Evolutionary conservation across 2,888 invertebrate genomes (phyloP).

Genomic region (Eulithis testata): DNA sequence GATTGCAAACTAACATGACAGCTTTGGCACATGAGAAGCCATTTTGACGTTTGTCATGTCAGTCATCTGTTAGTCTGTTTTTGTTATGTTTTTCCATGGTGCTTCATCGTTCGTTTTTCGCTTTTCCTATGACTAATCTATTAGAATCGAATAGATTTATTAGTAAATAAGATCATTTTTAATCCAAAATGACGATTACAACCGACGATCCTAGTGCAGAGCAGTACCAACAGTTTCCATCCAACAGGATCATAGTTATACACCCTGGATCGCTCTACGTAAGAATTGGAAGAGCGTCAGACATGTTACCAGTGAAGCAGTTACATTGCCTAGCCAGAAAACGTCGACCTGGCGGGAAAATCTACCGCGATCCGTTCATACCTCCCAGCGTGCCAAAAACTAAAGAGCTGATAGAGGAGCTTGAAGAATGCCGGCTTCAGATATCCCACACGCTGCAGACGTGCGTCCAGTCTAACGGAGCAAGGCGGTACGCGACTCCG

Average conservation of each 20-base stretch:
- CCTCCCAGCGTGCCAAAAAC: slow-evolving; percentile 87
- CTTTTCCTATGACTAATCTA: too few species aligned
- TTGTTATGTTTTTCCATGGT: too few species aligned
- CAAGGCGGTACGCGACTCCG: slow-evolving; percentile 92
- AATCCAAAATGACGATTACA: background rate
- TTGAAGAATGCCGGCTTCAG: slow-evolving; percentile 93
- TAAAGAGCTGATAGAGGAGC: slow-evolving; percentile 89
- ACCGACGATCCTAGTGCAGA: slow-evolving; percentile 66
- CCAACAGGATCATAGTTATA: slow-evolving; percentile 95
- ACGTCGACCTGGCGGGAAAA: slow-evolving; percentile 81
- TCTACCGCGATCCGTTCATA: slow-evolving; percentile 86
- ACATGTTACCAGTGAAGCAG: slow-evolving; percentile 92
- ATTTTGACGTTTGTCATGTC: too few species aligned
- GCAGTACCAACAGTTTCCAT: slow-evolving; percentile 87
- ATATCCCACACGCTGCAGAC: slow-evolving; percentile 95
- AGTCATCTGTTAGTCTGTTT: too few species aligned
- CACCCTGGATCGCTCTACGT: slow-evolving; percentile 97
- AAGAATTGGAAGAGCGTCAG: slow-evolving; percentile 95
- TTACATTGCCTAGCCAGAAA: slow-evolving; percentile 94
- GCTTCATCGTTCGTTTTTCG: too few species aligned
- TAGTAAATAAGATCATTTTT: too few species aligned
- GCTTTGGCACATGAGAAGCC: too few species aligned
- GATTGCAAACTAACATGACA: too few species aligned
- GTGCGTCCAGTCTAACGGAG: slow-evolving; percentile 92
- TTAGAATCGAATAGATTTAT: too few species aligned